Percentiles rank a stretch among this genome's conserved stretches.
These are phyloP conservation scores for Distichodus sexfasciatus DNA, from an alignment of 2,797 vertebrate genomes.

Conservation along the genomic window DNA sequence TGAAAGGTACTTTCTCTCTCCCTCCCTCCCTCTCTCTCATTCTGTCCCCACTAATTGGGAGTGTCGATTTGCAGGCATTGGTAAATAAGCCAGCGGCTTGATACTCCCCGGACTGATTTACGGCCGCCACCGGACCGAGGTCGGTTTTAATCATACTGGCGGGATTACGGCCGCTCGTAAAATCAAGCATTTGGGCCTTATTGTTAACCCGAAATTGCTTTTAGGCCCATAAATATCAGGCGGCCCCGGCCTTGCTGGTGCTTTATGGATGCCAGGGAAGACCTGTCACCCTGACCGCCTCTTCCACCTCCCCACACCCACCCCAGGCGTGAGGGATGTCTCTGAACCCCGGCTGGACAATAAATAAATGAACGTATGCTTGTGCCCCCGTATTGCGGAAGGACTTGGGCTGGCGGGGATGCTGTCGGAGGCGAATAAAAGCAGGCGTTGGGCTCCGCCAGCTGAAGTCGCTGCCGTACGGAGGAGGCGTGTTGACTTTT, in stretches of 20 bases:
- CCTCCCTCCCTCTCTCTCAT: background rate
- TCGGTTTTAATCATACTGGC: conserved; percentile 72
- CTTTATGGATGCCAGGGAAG: conserved; percentile 61
- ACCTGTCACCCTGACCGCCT: conserved; percentile 42
- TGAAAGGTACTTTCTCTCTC: background rate
- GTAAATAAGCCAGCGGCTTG: conserved; percentile 51
- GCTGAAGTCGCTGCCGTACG: background rate
- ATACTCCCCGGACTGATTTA: conserved; percentile 48
- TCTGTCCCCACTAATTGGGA: background rate
- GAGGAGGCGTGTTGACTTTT: conserved; percentile 12
- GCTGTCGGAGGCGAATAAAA: conserved; percentile 4
- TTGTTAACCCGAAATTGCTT: conserved; percentile 74
- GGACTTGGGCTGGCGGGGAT: background rate
- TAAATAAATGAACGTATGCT: conserved; percentile 68
- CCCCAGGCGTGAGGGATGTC: conserved; percentile 57
- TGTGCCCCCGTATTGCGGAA: conserved; percentile 11
- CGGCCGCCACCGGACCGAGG: conserved; percentile 59
- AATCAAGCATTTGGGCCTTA: conserved; percentile 59
- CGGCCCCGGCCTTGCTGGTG: conserved; percentile 62
- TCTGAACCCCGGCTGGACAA: conserved; percentile 43
- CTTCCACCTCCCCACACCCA: too few species aligned
- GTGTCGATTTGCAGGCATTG: background rate
- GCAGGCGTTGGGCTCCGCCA: background rate
- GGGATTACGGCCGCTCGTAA: conserved; percentile 66
- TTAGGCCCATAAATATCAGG: conserved; percentile 68